phyloP scores from a whole-genome alignment of 35 echinoderm and acorn worm genomes.

The Chiridota heheva region DNA sequence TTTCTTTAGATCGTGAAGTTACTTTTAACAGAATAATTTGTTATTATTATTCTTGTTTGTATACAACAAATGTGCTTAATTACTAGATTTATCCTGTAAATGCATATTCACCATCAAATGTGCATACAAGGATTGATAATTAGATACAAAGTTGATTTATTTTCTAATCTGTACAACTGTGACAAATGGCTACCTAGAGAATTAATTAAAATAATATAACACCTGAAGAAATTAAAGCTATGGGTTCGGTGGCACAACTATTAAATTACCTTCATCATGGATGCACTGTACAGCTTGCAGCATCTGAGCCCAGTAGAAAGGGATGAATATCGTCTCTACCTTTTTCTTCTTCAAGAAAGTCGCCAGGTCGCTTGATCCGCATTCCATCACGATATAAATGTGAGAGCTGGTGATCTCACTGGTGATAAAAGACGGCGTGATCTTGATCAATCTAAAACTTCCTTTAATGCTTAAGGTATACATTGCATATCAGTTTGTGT shows the following conservation, averaged over 20 bases:
- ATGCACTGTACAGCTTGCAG: slow-evolving; percentile 84
- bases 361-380: slow-evolving; percentile 77
- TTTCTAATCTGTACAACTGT: background rate
- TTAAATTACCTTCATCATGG: slow-evolving; percentile 72
- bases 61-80: no score
- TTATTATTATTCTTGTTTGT: no score
- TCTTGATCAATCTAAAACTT: background rate
- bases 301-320: slow-evolving; percentile 86
- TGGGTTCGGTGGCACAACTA: no score
- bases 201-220: background rate
- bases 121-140: background rate
- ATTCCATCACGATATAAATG: slow-evolving; percentile 90
- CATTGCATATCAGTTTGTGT: background rate
- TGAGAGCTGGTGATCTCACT: slow-evolving; percentile 83
- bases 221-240: no score
- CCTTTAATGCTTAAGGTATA: background rate
- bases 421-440: background rate
- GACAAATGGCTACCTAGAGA: background rate
- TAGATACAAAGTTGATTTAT: background rate
- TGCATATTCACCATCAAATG: no score
- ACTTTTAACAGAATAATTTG: no score
- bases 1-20: no score
- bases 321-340: slow-evolving; percentile 64
- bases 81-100: no score
- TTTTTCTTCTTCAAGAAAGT: slow-evolving; percentile 73